Evolutionary conservation across 2,797 vertebrate species (phyloP).

Genomic region (Pteronotus mesoamericanus): DNA sequence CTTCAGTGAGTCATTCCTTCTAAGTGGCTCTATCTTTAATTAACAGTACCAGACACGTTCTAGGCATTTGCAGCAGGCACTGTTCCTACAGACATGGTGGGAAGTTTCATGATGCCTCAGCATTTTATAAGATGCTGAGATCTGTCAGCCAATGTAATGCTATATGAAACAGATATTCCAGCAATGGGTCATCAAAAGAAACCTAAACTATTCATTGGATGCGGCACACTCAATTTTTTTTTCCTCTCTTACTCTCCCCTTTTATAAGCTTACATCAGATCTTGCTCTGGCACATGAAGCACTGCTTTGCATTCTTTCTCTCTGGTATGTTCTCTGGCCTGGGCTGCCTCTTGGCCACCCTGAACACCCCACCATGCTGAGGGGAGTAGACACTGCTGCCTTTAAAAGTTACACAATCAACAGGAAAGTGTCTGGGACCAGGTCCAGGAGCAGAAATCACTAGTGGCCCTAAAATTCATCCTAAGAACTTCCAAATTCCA

Average conservation of each 20-base stretch:
- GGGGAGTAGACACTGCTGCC: rapidly evolving
- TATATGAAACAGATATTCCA: not conserved
- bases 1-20: constrained; percentile 45
- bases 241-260: not conserved
- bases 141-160: rapidly evolving
- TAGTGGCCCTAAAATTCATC: not conserved
- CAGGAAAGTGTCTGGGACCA: rapidly evolving
- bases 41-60: constrained; percentile 31
- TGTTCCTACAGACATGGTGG: not conserved
- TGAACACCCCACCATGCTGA: rapidly evolving
- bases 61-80: not conserved
- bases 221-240: rapidly evolving
- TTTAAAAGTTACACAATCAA: rapidly evolving
- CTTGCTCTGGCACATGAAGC: not conserved
- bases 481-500: rapidly evolving
- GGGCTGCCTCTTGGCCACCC: not conserved
- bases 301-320: not conserved
- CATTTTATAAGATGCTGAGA: not conserved
- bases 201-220: rapidly evolving
- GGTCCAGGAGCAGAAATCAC: not conserved
- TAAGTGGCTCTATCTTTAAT: not conserved
- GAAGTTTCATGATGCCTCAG: not conserved
- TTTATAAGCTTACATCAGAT: not conserved
- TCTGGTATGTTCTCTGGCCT: not conserved
- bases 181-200: not conserved